Conservation (phyloP, 2,888 invertebrate genomes). For the Drosophila testacea region DNA sequence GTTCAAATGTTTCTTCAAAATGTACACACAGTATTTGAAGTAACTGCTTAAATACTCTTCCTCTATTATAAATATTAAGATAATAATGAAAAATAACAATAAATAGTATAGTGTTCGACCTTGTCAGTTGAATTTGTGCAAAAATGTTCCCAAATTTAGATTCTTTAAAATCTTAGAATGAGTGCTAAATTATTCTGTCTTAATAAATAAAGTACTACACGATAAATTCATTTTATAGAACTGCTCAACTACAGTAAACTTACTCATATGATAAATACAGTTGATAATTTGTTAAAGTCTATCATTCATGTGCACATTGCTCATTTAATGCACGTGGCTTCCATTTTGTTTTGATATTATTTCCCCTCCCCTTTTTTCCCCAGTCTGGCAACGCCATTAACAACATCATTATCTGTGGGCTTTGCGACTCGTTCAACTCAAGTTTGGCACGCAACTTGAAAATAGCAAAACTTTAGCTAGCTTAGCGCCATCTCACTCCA, state of each 20-base stretch:
- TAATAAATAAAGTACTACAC: too few species aligned
- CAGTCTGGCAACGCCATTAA: constrained; percentile 48
- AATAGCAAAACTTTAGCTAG: constrained; percentile 13
- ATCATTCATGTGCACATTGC: not conserved
- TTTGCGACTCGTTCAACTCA: constrained; percentile 15
- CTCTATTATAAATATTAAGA: too few species aligned
- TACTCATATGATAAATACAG: not conserved
- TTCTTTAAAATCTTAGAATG: too few species aligned
- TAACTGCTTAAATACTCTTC: too few species aligned
- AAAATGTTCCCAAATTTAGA: too few species aligned
- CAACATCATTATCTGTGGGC: constrained; percentile 13
- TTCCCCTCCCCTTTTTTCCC: not conserved
- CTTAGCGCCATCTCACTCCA: not conserved
- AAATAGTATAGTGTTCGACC: too few species aligned
- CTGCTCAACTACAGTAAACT: too few species aligned
- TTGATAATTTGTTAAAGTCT: not conserved
- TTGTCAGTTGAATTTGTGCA: too few species aligned
- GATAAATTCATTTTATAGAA: too few species aligned
- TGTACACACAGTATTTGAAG: not conserved
- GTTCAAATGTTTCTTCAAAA: not conserved
- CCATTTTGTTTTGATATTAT: not conserved
- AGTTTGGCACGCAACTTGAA: constrained; percentile 43
- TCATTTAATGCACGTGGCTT: constrained; percentile 12
- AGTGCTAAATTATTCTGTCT: too few species aligned
- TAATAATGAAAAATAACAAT: too few species aligned